phyloP scores from a whole-genome alignment of 92 coral and sea anemone genomes.

The Phenganax subtilis region DNA sequence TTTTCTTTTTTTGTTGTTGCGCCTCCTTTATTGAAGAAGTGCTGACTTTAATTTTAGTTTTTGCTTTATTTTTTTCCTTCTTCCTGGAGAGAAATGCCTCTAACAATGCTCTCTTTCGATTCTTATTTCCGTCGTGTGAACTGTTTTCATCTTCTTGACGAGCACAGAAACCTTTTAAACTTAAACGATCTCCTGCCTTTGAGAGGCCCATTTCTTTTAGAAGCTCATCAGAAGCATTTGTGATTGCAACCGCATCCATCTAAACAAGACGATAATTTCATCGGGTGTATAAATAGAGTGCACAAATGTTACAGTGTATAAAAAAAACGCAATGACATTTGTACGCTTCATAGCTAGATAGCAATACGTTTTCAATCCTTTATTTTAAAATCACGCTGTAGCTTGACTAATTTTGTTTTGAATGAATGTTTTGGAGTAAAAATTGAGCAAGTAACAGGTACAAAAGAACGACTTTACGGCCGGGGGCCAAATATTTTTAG shows the following conservation, averaged over 20 bases:
- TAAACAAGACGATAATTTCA: slow-evolving; percentile 19
- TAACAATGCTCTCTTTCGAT: slow-evolving; percentile 45
- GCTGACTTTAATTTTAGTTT: not conserved
- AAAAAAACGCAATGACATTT: not conserved
- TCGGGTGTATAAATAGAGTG: not conserved
- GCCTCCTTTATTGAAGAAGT: slow-evolving; percentile 16
- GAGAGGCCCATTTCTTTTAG: slow-evolving; percentile 51
- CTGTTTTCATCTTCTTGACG: slow-evolving; percentile 23
- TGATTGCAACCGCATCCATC: slow-evolving; percentile 54
- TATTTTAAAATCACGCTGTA: too few species aligned
- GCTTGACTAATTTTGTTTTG: too few species aligned
- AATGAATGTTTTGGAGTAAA: too few species aligned
- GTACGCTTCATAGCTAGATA: not conserved
- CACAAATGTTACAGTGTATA: not conserved
- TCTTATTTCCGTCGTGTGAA: slow-evolving; percentile 46
- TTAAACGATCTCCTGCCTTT: slow-evolving; percentile 62
- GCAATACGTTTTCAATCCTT: not conserved
- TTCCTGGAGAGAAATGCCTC: slow-evolving; percentile 59
- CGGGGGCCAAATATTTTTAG: too few species aligned
- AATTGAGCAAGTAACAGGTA: too few species aligned
- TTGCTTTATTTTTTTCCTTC: slow-evolving; percentile 44
- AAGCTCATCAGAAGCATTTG: slow-evolving; percentile 46
- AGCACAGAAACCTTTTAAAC: slow-evolving; percentile 61
- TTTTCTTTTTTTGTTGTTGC: slow-evolving; percentile 37
- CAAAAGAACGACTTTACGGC: too few species aligned